Conservation (phyloP, 2,113 vertebrate species). For the Chionis minor region DNA sequence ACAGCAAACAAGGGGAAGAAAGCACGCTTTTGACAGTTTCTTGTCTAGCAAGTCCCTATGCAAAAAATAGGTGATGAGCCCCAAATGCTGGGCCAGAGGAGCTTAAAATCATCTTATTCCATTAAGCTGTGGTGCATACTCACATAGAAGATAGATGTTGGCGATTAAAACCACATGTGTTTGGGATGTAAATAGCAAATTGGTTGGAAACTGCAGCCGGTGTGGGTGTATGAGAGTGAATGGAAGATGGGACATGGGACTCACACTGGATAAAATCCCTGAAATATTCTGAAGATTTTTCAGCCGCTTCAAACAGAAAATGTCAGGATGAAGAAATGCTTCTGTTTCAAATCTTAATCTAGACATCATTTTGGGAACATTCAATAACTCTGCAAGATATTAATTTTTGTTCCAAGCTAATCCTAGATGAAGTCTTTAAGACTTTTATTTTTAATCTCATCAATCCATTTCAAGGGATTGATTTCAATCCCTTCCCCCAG, state of each 20-base stretch:
- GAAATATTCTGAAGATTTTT: not conserved
- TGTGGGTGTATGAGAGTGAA: not conserved
- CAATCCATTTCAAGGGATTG: not conserved
- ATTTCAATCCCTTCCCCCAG: not conserved
- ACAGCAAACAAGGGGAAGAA: not conserved
- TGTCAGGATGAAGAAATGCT: not conserved
- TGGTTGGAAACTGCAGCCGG: not conserved
- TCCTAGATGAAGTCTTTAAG: not conserved
- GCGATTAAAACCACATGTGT: not conserved
- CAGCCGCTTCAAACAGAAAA: not conserved
- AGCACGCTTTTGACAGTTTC: not conserved
- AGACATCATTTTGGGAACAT: not conserved
- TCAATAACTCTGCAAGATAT: not conserved
- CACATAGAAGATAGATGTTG: not conserved
- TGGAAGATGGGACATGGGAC: not conserved
- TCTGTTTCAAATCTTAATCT: not conserved
- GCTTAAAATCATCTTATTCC: not conserved
- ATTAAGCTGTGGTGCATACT: not conserved
- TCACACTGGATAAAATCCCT: rapidly evolving
- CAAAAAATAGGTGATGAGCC: not conserved
- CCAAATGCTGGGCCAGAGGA: not conserved
- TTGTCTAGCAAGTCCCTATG: not conserved
- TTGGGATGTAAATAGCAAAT: not conserved
- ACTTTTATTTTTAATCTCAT: not conserved
- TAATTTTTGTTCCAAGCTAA: not conserved